A percentile compares a stretch with the other conserved stretches of the same genome.
phyloP scores from a whole-genome alignment of 2,888 invertebrate genomes.

The Limenitis camilla region DNA sequence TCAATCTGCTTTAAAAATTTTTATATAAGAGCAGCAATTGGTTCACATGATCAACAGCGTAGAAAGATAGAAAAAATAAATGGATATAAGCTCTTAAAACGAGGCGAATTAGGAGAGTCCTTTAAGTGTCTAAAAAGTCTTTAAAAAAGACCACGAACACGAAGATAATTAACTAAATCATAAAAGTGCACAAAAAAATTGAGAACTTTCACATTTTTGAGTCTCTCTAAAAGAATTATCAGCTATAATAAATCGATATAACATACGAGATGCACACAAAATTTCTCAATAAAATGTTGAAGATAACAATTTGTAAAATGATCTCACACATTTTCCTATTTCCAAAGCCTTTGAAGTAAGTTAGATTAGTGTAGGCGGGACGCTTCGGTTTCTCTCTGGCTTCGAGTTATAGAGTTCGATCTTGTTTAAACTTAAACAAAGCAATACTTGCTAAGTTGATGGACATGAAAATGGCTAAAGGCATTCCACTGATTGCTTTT shows the following conservation, averaged over 20 bases:
- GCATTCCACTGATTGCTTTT: not conserved
- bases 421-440: slow-evolving; percentile 1
- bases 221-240: too few relatives aligned
- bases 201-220: too few relatives aligned
- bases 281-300: not conserved
- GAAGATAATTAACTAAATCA: too few relatives aligned
- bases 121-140: too few relatives aligned
- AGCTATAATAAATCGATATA: not conserved
- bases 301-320: not conserved
- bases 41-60: too few relatives aligned
- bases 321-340: not conserved
- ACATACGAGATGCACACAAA: not conserved
- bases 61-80: too few relatives aligned
- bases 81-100: too few relatives aligned
- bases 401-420: slow-evolving; percentile 2
- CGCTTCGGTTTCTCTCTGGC: not conserved
- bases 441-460: not conserved
- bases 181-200: too few relatives aligned
- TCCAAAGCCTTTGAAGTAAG: slow-evolving; percentile 2
- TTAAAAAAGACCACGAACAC: too few relatives aligned
- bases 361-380: slow-evolving; percentile 3
- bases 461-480: not conserved
- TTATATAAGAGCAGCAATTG: too few relatives aligned
- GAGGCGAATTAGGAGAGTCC: too few relatives aligned
- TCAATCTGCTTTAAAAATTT: too few relatives aligned